These are phyloP conservation scores for Ectobius pallidus DNA, from an alignment of 2,888 invertebrate genomes.

Conservation along the genomic window DNA sequence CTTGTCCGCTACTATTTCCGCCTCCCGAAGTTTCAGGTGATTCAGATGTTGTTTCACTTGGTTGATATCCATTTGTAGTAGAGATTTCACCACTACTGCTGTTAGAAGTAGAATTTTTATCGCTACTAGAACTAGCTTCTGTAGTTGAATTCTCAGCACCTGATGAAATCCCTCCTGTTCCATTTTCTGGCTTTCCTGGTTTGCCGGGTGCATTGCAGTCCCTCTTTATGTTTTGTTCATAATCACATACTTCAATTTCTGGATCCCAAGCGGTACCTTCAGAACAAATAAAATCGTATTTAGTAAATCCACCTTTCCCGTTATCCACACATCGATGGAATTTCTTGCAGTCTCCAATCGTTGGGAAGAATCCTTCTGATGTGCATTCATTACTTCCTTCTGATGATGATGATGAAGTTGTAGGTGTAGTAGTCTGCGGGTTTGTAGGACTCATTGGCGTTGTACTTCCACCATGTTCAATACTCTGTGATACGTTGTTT, in stretches of 20 bases:
- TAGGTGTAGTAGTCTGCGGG: neutral
- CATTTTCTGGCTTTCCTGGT: neutral
- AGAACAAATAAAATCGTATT: constrained; percentile 61
- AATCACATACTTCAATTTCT: constrained; percentile 62
- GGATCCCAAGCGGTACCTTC: constrained; percentile 65
- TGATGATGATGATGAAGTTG: neutral
- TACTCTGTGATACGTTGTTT: no score
- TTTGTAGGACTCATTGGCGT: neutral
- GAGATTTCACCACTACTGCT: no score
- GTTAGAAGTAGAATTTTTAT: no score
- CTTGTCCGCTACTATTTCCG: neutral
- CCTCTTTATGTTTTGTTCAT: constrained; percentile 45
- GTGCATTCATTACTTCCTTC: constrained; percentile 52
- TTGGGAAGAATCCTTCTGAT: constrained; percentile 66
- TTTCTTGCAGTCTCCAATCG: constrained; percentile 65
- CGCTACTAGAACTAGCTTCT: no score
- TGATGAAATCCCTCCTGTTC: neutral
- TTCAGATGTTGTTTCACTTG: no score
- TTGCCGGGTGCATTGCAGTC: constrained; percentile 23
- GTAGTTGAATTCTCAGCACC: no score
- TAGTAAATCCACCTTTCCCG: constrained; percentile 55
- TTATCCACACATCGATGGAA: constrained; percentile 68
- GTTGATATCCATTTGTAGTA: no score
- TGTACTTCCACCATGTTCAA: neutral
- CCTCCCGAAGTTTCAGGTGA: neutral